phyloP scores from a whole-genome alignment of 2,797 vertebrate genomes.

The Gallinago solitaria region DNA sequence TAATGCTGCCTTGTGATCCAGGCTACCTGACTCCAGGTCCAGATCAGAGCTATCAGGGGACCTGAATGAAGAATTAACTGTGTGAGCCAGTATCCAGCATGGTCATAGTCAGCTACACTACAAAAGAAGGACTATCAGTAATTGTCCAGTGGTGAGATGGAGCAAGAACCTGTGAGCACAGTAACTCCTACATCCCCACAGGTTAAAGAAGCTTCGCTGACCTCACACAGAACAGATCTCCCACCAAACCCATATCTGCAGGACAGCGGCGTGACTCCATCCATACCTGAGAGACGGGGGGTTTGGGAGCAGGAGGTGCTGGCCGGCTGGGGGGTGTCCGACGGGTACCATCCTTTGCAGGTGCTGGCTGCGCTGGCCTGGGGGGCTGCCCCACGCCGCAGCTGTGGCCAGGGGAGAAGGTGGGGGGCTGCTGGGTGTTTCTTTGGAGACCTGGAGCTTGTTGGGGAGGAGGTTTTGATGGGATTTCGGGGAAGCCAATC shows the following conservation, averaged over 20 bases:
- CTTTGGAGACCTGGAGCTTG: slow-evolving; percentile 42
- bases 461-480: slow-evolving; percentile 65
- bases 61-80: neutral
- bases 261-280: fast-evolving
- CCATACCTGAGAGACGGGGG: slow-evolving; percentile 75
- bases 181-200: neutral
- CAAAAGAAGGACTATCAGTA: neutral
- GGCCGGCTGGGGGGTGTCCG: slow-evolving; percentile 87
- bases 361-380: fast-evolving
- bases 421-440: neutral
- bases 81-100: fast-evolving
- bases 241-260: neutral
- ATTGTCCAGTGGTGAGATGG: neutral
- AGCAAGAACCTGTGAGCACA: fast-evolving
- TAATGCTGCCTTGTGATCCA: neutral
- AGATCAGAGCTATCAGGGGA: neutral
- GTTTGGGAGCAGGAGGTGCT: slow-evolving; percentile 87
- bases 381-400: neutral
- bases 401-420: neutral
- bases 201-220: neutral
- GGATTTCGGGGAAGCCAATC: slow-evolving; percentile 59
- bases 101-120: neutral
- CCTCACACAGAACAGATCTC: neutral
- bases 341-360: slow-evolving; percentile 18
- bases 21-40: neutral